Evolutionary conservation across 2,113 vertebrate species (phyloP).

Genomic region (Silurus asotus): DNA sequence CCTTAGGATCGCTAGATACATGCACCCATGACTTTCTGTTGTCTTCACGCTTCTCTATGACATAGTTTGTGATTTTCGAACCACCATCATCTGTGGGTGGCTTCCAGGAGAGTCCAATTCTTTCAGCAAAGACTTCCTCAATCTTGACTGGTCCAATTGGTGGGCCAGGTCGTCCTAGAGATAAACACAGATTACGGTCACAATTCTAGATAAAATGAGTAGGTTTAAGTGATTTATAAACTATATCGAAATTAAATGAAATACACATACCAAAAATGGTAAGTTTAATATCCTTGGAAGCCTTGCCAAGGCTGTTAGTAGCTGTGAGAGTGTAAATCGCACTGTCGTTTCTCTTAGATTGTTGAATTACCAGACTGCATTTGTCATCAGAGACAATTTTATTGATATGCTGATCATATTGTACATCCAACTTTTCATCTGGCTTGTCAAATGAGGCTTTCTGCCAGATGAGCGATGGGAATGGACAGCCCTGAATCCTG

Average conservation of each 20-base stretch:
- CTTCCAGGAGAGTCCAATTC: conserved; percentile 93
- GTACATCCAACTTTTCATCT: conserved; percentile 82
- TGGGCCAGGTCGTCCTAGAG: conserved; percentile 86
- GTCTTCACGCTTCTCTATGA: conserved; percentile 94
- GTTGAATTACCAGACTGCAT: conserved; percentile 90
- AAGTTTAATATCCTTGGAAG: conserved; percentile 88
- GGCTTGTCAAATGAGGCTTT: conserved; percentile 85
- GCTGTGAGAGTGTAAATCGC: conserved; percentile 89
- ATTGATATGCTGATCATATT: conserved; percentile 90
- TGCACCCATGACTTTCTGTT: conserved; percentile 91
- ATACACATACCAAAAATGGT: conserved; percentile 83
- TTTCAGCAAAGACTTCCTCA: conserved; percentile 89
- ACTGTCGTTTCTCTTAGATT: conserved; percentile 88
- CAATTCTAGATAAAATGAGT: neutral
- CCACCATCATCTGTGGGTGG: conserved; percentile 90
- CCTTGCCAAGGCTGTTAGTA: conserved; percentile 87
- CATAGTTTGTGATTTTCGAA: conserved; percentile 96
- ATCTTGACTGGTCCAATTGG: conserved; percentile 91
- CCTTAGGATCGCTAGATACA: conserved; percentile 89
- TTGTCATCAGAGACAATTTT: conserved; percentile 87
- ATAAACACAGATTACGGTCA: conserved; percentile 27
- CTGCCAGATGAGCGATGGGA: conserved; percentile 90
- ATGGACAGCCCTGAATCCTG: conserved; percentile 91
- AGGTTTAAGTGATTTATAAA: neutral
- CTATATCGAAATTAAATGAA: neutral